Evolutionary conservation across 1,140 invertebrate species (phyloP).

Genomic region (Vollenhovia emeryi): DNA sequence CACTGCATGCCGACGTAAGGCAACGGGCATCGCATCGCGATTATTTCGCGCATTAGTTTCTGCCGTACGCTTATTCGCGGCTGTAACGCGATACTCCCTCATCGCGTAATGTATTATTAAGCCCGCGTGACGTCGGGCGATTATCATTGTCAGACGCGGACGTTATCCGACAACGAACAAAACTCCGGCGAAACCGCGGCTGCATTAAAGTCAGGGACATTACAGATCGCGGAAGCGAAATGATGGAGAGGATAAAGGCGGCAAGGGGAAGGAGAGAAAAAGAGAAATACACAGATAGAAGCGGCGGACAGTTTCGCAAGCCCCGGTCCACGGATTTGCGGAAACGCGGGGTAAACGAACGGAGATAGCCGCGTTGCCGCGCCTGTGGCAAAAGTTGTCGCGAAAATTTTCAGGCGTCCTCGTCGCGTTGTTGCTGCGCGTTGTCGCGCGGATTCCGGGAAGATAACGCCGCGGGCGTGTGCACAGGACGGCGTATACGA

Average conservation of each 20-base stretch:
- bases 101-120: slow-evolving; percentile 47
- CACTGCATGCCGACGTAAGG: not conserved
- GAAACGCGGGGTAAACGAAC: slow-evolving; percentile 70
- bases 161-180: slow-evolving; percentile 58
- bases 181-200: slow-evolving; percentile 39
- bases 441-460: slow-evolving; percentile 33
- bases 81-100: slow-evolving; percentile 18
- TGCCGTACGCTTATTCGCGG: slow-evolving; percentile 4
- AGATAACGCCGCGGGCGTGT: slow-evolving; percentile 56
- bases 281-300: not conserved
- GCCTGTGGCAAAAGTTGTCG: slow-evolving; percentile 63
- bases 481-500: not conserved
- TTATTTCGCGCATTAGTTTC: slow-evolving; percentile 1
- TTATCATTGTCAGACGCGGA: slow-evolving; percentile 48
- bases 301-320: slow-evolving; percentile 61
- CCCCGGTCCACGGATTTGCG: slow-evolving; percentile 40
- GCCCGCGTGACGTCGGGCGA: slow-evolving; percentile 30
- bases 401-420: slow-evolving; percentile 62
- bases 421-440: slow-evolving; percentile 24
- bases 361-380: slow-evolving; percentile 59
- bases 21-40: not conserved
- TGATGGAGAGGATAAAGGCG: slow-evolving; percentile 11
- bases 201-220: slow-evolving; percentile 65
- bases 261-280: not conserved
- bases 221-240: slow-evolving; percentile 66